Percentiles rank a stretch among this genome's conserved stretches.
Conservation (phyloP, 2,797 vertebrate genomes). For the Vireo griseus region DNA sequence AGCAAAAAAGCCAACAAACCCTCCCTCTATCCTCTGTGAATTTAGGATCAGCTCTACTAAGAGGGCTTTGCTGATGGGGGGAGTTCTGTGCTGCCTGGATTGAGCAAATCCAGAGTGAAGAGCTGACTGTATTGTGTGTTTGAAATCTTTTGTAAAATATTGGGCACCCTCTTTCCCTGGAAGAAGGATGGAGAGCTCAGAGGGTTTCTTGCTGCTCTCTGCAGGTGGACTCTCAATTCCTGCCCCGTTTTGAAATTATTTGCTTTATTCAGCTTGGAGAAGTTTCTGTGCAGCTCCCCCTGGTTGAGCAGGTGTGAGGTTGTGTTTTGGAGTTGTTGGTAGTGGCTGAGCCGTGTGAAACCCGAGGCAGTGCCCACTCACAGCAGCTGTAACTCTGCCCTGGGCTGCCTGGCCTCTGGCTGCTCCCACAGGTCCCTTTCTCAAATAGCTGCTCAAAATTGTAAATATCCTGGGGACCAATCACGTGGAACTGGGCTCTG, state of each 20-base stretch:
- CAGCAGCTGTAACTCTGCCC: background rate
- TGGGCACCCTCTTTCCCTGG: background rate
- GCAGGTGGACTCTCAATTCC: background rate
- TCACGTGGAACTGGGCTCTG: background rate
- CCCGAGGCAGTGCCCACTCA: background rate
- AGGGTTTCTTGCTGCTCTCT: background rate
- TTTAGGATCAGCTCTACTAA: background rate
- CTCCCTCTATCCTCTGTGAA: background rate
- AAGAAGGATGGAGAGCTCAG: background rate
- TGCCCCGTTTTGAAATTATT: accelerated
- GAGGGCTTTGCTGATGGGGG: background rate
- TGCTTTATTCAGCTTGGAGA: background rate
- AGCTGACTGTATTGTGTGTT: background rate
- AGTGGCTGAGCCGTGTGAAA: background rate
- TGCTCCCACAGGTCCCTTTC: background rate
- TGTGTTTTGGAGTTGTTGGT: background rate
- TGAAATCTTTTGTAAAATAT: background rate
- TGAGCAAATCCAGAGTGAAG: background rate
- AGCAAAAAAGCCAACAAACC: accelerated
- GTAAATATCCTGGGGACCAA: background rate
- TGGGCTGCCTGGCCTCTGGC: background rate
- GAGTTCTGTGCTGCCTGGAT: background rate
- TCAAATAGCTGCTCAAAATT: conserved; percentile 10
- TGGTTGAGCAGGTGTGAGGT: background rate
- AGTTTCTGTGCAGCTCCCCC: background rate